These are phyloP conservation scores for Lasioglossum lativentre DNA, from an alignment of 2,888 invertebrate genomes.

Conservation along the genomic window DNA sequence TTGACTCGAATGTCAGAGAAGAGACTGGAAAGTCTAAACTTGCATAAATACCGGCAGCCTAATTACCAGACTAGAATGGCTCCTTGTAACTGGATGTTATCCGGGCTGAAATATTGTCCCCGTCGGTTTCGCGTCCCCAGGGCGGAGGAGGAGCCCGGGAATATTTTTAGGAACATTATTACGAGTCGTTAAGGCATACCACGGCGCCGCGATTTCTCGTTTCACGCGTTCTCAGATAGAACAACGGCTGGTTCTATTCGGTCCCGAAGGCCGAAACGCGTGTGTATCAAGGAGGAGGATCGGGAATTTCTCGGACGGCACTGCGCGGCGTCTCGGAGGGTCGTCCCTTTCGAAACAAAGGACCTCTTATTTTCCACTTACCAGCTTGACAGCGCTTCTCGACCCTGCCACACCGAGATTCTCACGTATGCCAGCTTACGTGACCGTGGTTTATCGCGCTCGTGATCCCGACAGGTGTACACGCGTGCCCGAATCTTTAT, in stretches of 20 bases:
- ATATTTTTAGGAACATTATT: slow-evolving; percentile 5
- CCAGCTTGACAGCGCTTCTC: slow-evolving; percentile 73
- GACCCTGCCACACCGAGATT: slow-evolving; percentile 65
- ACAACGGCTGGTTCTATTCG: slow-evolving; percentile 71
- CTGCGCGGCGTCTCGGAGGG: slow-evolving; percentile 61
- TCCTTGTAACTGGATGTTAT: not conserved
- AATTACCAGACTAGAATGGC: not conserved
- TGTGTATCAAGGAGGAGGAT: slow-evolving; percentile 71
- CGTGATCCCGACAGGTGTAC: slow-evolving; percentile 78
- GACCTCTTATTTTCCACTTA: slow-evolving; percentile 82
- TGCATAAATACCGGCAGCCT: slow-evolving; percentile 2
- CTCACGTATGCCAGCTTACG: slow-evolving; percentile 78
- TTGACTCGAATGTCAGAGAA: not conserved
- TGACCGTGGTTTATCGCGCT: slow-evolving; percentile 73
- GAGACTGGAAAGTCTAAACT: not conserved
- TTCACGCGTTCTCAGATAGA: slow-evolving; percentile 57
- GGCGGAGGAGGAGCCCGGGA: not conserved
- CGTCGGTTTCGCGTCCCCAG: not conserved
- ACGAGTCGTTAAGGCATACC: slow-evolving; percentile 25
- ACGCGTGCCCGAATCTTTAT: slow-evolving; percentile 53
- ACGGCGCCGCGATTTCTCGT: slow-evolving; percentile 46
- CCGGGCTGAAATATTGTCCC: slow-evolving; percentile 3
- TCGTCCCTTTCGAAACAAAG: slow-evolving; percentile 76
- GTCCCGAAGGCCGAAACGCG: slow-evolving; percentile 46
- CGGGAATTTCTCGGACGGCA: slow-evolving; percentile 73